These are phyloP conservation scores for Cacoxenus indagator DNA, from an alignment of 2,888 invertebrate genomes.

Conservation along the genomic window DNA sequence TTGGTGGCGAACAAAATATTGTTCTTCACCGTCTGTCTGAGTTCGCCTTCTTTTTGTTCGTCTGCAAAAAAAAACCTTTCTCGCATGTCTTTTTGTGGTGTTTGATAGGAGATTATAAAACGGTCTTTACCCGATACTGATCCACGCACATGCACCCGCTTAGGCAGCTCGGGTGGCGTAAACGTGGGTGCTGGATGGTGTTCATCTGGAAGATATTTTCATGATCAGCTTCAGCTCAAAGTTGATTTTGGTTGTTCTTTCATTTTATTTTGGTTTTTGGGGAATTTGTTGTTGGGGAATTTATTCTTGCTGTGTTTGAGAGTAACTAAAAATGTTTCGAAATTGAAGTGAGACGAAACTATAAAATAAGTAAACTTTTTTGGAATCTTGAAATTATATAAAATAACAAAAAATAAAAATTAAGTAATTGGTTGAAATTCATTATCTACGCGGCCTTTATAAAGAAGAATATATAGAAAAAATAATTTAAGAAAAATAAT, in stretches of 20 bases:
- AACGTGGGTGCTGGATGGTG: conserved; percentile 98
- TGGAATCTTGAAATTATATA: conserved; percentile 22
- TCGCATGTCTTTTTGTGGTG: neutral
- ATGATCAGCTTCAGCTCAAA: conserved; percentile 73
- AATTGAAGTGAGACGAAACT: neutral
- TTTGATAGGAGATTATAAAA: neutral
- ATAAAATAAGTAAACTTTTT: neutral
- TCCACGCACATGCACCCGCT: conserved; percentile 98
- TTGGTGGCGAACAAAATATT: conserved; percentile 25
- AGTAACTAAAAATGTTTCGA: neutral
- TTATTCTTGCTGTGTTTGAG: neutral
- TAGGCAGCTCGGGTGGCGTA: conserved; percentile 99
- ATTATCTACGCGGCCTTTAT: neutral
- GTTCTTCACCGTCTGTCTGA: neutral
- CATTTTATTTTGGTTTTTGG: conserved; percentile 30
- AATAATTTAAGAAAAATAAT: neutral
- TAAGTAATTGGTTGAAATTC: neutral
- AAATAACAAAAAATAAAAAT: conserved; percentile 43
- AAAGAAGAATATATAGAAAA: neutral
- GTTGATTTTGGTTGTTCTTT: conserved; percentile 27
- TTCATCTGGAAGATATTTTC: conserved; percentile 88
- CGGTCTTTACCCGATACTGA: conserved; percentile 71
- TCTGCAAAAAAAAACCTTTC: neutral
- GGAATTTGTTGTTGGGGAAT: neutral
- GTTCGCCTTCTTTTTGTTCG: neutral